These are phyloP conservation scores for Pycnomerus fuliginosus DNA, from an alignment of 2,888 invertebrate genomes.

Conservation along the genomic window DNA sequence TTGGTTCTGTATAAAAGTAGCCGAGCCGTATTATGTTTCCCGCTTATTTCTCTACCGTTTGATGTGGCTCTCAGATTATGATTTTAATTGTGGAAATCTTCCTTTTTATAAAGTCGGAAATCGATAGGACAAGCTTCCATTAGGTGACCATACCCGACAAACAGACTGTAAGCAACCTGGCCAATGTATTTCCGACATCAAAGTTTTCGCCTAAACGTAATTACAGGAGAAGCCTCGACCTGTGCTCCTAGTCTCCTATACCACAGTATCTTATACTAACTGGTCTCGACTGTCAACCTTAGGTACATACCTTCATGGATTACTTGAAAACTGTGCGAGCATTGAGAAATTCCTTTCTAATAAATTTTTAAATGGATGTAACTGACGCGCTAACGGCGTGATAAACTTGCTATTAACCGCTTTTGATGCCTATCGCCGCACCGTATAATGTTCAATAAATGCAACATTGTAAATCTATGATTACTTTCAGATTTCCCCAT, in stretches of 20 bases:
- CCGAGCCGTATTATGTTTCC: conserved; percentile 22
- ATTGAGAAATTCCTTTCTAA: conserved; percentile 15
- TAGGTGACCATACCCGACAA: too few relatives aligned
- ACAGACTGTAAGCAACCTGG: conserved; percentile 35
- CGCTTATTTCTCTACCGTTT: conserved; percentile 19
- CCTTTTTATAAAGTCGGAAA: too few relatives aligned
- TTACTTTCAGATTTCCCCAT: too few relatives aligned
- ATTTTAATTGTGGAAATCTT: conserved; percentile 24
- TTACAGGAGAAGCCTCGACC: too few relatives aligned
- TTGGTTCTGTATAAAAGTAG: conserved; percentile 16
- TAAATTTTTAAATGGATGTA: conserved; percentile 16
- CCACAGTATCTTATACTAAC: too few relatives aligned
- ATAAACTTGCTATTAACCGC: conserved; percentile 14
- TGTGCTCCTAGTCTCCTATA: too few relatives aligned
- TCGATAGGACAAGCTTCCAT: too few relatives aligned
- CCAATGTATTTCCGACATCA: conserved; percentile 37
- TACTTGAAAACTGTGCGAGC: conserved; percentile 6
- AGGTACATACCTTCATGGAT: too few relatives aligned
- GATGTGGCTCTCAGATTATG: conserved; percentile 26
- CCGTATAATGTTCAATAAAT: conserved; percentile 13
- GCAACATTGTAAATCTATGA: conserved; percentile 17
- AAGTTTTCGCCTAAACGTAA: conserved; percentile 33
- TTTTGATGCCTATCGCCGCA: conserved; percentile 13
- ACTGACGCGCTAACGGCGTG: conserved; percentile 12
- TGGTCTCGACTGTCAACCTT: too few relatives aligned